Evolutionary conservation across 1,140 invertebrate genomes (phyloP), one percentile per base, ranked within the genome.

Genomic region (Listronotus oregonensis): DNA sequence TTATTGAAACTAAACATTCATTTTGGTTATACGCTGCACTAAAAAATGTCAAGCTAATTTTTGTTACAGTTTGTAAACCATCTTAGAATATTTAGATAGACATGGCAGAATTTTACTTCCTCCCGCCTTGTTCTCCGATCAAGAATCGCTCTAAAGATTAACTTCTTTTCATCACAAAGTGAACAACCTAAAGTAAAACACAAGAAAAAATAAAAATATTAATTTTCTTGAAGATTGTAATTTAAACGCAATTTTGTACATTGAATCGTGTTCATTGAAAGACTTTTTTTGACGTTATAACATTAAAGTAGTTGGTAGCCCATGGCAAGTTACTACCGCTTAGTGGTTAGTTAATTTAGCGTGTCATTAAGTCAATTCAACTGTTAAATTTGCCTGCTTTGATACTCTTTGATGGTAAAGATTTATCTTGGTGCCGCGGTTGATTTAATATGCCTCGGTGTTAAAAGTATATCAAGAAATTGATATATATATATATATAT

Each of bases 241-340:
- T 62, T 62, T 67, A 67, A 67, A 67, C 65, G 65, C 50, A 67
- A 67, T 55, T 63, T 63, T 37, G 60, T 63, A 63, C 60, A 63
- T 63, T 55, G 60, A 63, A 55, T 55, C 49, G 51, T 37, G 39
- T 63, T 55, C 27, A 43, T 37, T 57, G 51, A 64, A 49, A 64
- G 8, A 11, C 32, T 64, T 64, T 64, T 64, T 62, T 64, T 27
- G 40, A 39, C 44, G 15, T 49, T 54, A 15, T 31, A 42, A 15
- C 44, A 56, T 64, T 56, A 56, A 64, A 56, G 62, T 49, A 15
- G 62, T 52, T 42, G 54, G 42, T 64, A 49, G 54, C 46, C 54
- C 54, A 64, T 55, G 54, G 52, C 62, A 44, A 64, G 62, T 9
- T 27, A 63, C 60, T 47, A 63, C 67, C 62, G 62, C 60, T 64